Evolutionary conservation across 2,113 vertebrate genomes (phyloP).

Genomic region (Agapornis roseicollis): DNA sequence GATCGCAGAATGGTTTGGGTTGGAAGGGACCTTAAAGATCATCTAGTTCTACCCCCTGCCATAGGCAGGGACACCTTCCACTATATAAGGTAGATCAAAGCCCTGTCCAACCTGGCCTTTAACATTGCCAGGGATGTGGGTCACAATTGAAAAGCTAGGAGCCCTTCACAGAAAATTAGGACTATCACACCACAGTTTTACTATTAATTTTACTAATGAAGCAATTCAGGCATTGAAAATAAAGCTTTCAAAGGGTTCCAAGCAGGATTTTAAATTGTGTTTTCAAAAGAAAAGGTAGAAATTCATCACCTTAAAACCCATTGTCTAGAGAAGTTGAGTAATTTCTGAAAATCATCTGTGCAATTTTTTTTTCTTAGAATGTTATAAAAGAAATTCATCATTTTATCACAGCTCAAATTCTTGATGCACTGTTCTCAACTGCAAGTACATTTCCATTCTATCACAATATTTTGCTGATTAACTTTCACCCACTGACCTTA

Average conservation of each 20-base stretch:
- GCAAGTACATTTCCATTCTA: neutral
- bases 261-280: neutral
- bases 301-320: neutral
- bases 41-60: neutral
- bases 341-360: neutral
- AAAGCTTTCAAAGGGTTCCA: neutral
- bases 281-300: neutral
- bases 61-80: neutral
- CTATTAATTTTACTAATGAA: neutral
- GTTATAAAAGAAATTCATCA: neutral
- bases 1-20: neutral
- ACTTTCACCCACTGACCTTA: neutral
- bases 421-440: neutral
- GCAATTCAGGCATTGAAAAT: neutral
- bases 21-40: neutral
- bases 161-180: neutral
- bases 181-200: neutral
- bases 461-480: neutral
- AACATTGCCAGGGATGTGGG: neutral
- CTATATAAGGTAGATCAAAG: neutral
- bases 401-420: neutral
- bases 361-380: neutral
- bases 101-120: neutral
- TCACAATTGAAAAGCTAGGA: neutral
- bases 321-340: neutral